Evolutionary conservation across 2,797 vertebrate genomes (phyloP).

Genomic region (Enteromius treurensis): DNA sequence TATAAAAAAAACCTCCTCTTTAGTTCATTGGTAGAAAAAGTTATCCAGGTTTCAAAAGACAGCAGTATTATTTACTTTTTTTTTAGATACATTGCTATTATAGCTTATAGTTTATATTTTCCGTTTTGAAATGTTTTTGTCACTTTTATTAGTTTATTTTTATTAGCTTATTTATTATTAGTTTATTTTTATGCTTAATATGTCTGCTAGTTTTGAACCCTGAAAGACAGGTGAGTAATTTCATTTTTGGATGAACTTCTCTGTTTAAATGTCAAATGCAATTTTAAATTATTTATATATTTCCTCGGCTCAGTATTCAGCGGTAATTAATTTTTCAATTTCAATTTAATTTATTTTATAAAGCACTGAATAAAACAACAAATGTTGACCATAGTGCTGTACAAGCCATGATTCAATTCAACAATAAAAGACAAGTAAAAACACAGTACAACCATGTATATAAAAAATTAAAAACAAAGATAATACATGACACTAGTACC

Average conservation of each 20-base stretch:
- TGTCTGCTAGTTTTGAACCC: neutral
- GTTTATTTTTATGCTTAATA: neutral
- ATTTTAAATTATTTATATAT: neutral
- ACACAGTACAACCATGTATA: too few relatives aligned
- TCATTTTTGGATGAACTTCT: neutral
- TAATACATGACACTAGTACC: too few relatives aligned
- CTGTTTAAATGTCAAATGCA: conserved; percentile 24
- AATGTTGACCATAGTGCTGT: too few relatives aligned
- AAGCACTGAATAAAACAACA: too few relatives aligned
- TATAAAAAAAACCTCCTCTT: neutral
- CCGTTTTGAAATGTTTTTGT: neutral
- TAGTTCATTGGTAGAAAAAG: neutral
- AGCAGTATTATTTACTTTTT: neutral
- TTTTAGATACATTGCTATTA: neutral
- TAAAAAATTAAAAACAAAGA: too few relatives aligned
- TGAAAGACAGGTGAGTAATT: neutral
- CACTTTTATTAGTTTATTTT: neutral
- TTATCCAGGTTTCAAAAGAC: neutral
- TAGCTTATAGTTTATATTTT: neutral
- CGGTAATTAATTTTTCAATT: too few relatives aligned
- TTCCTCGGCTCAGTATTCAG: neutral
- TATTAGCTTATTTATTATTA: too few relatives aligned
- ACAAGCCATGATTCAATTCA: too few relatives aligned
- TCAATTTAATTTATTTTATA: too few relatives aligned
- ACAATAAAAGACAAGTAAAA: too few relatives aligned